These are phyloP conservation scores for Ammodytes dubius DNA, from an alignment of 2,113 vertebrate genomes.

Conservation along the genomic window DNA sequence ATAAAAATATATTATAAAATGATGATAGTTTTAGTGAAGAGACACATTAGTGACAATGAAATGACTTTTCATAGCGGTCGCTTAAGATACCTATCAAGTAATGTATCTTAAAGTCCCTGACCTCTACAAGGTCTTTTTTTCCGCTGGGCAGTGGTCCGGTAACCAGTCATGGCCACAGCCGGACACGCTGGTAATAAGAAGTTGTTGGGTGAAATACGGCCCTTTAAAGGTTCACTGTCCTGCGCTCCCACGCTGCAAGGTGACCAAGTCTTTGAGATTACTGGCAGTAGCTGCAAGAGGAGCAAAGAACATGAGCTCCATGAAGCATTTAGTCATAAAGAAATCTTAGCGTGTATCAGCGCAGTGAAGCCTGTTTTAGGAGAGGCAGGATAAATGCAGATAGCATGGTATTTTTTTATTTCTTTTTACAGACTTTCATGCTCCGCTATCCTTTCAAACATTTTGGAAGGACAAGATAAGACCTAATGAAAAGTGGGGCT, in stretches of 20 bases:
- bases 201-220: conserved; percentile 70
- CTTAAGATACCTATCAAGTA: conserved; percentile 48
- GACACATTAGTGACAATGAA: conserved; percentile 1
- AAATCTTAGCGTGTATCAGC: conserved; percentile 12
- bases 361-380: conserved; percentile 43
- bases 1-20: no score
- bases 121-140: conserved; percentile 61
- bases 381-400: conserved; percentile 12
- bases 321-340: conserved; percentile 65
- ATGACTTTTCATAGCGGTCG: conserved; percentile 41
- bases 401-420: conserved; percentile 19
- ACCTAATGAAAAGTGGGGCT: conserved; percentile 8
- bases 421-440: conserved; percentile 36
- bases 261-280: conserved; percentile 65
- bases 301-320: conserved; percentile 43
- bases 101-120: conserved; percentile 53
- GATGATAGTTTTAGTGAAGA: not conserved
- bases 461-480: conserved; percentile 12
- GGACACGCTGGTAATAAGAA: conserved; percentile 71
- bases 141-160: conserved; percentile 52
- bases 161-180: conserved; percentile 59
- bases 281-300: conserved; percentile 9
- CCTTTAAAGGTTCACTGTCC: conserved; percentile 45
- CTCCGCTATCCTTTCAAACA: conserved; percentile 21
- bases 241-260: conserved; percentile 65